phyloP scores from a whole-genome alignment of 2,113 vertebrate species.

The Mungos mungo region DNA sequence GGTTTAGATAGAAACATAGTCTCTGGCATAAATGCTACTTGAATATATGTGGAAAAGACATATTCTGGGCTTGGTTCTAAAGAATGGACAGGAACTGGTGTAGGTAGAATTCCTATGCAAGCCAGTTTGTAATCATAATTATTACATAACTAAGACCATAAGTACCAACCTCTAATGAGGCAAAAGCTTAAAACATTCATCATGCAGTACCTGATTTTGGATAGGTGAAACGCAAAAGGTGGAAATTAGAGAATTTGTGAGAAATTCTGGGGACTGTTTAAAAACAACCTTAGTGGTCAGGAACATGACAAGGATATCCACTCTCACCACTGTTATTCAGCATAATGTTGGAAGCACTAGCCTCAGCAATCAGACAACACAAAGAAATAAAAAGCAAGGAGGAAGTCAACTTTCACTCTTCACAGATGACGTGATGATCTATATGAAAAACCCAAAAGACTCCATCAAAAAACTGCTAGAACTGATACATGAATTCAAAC shows the following conservation, averaged over 20 bases:
- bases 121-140: background rate
- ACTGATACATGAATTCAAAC: too few species aligned
- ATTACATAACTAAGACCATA: constrained; percentile 29
- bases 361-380: too few species aligned
- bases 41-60: constrained; percentile 31
- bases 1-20: background rate
- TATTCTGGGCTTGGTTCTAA: background rate
- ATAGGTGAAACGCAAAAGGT: background rate
- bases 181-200: background rate
- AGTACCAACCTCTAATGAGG: constrained; percentile 11
- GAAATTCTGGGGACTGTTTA: background rate
- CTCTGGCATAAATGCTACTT: background rate
- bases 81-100: background rate
- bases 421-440: too few species aligned
- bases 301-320: too few species aligned
- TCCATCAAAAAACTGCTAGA: too few species aligned
- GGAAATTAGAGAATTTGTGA: background rate
- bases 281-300: background rate
- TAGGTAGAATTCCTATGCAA: background rate
- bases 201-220: background rate
- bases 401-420: too few species aligned
- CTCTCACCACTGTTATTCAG: too few species aligned
- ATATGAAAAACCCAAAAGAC: too few species aligned
- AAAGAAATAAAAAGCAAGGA: too few species aligned
- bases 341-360: too few species aligned